These are phyloP conservation scores for Hippoglossus hippoglossus DNA, from an alignment of 2,797 vertebrate species.

Conservation along the genomic window DNA sequence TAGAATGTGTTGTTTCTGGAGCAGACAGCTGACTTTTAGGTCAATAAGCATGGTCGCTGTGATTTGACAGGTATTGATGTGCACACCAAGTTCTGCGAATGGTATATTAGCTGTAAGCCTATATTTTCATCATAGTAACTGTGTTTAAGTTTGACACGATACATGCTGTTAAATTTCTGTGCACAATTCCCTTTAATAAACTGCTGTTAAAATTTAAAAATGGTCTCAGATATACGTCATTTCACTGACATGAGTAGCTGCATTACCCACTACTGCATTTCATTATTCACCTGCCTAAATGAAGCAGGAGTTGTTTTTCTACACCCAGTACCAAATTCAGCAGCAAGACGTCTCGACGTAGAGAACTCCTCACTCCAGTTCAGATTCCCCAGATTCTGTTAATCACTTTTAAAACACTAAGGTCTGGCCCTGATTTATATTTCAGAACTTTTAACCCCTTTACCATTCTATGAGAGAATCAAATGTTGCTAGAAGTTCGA, in stretches of 20 bases:
- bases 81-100: slow-evolving; percentile 26
- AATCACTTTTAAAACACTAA: too few relatives aligned
- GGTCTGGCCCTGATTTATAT: too few relatives aligned
- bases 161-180: slow-evolving; percentile 49
- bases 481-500: too few relatives aligned
- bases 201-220: slow-evolving; percentile 46
- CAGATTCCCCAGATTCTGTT: too few relatives aligned
- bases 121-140: slow-evolving; percentile 48
- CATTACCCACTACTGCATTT: too few relatives aligned
- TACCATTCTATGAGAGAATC: too few relatives aligned
- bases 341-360: too few relatives aligned
- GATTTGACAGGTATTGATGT: slow-evolving; percentile 53
- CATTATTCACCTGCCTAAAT: too few relatives aligned
- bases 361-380: too few relatives aligned
- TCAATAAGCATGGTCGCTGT: slow-evolving; percentile 52
- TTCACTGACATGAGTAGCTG: neutral
- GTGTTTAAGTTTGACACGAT: slow-evolving; percentile 43
- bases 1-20: slow-evolving; percentile 11
- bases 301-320: too few relatives aligned
- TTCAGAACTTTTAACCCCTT: too few relatives aligned
- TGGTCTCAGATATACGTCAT: slow-evolving; percentile 18
- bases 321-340: too few relatives aligned
- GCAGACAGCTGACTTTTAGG: slow-evolving; percentile 29
- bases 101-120: slow-evolving; percentile 17
- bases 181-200: slow-evolving; percentile 78